Evolutionary conservation across 2,888 invertebrate genomes (phyloP).

Genomic region (Diaprepes abbreviatus): DNA sequence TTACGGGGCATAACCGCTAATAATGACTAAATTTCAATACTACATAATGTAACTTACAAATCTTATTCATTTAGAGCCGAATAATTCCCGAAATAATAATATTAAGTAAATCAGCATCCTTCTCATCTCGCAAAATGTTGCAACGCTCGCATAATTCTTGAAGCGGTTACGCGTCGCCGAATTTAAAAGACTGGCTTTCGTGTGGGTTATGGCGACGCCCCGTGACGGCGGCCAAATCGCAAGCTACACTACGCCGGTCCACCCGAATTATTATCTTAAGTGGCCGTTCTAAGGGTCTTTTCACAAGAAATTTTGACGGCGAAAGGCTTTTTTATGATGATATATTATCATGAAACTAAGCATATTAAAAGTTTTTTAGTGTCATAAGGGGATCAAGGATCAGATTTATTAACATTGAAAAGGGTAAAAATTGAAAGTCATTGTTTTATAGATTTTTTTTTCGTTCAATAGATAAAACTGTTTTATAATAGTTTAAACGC

Average conservation of each 20-base stretch:
- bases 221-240: conserved; percentile 64
- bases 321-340: conserved; percentile 32
- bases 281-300: conserved; percentile 31
- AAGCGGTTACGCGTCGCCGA: conserved; percentile 45
- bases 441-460: too few species aligned
- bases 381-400: not conserved
- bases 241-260: conserved; percentile 68
- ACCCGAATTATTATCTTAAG: conserved; percentile 62
- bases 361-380: conserved; percentile 12
- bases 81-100: not conserved
- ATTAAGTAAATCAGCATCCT: not conserved
- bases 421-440: not conserved
- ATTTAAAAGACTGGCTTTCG: conserved; percentile 48
- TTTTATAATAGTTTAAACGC: too few species aligned
- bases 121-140: conserved; percentile 28
- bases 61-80: not conserved
- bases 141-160: conserved; percentile 31
- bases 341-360: conserved; percentile 25
- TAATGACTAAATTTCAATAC: too few species aligned
- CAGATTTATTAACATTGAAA: not conserved
- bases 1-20: too few species aligned
- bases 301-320: conserved; percentile 37
- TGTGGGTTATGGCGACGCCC: conserved; percentile 59
- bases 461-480: too few species aligned
- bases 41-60: too few species aligned